Percentiles rank a stretch among this genome's conserved stretches.
Evolutionary conservation across 2,797 vertebrate species (phyloP).

Genomic region (Rallus crepitans): DNA sequence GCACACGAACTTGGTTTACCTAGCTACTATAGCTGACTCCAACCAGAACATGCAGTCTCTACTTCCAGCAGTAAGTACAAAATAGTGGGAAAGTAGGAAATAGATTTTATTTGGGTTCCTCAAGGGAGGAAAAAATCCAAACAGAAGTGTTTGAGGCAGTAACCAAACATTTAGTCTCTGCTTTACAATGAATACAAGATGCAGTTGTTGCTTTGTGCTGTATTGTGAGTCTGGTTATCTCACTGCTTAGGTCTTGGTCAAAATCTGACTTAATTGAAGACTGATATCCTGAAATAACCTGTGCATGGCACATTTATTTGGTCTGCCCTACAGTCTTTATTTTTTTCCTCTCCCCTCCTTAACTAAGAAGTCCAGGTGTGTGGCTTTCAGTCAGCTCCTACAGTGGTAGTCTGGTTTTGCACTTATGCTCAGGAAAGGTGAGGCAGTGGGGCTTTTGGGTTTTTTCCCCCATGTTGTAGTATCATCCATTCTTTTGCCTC

Average conservation of each 20-base stretch:
- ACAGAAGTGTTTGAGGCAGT: neutral
- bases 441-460: neutral
- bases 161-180: neutral
- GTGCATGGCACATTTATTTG: neutral
- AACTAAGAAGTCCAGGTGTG: neutral
- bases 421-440: accelerated
- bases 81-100: neutral
- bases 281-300: neutral
- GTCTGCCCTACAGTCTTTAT: neutral
- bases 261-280: neutral
- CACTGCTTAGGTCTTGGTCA: neutral
- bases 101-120: neutral
- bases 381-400: neutral
- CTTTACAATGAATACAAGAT: neutral
- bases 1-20: constrained; percentile 98
- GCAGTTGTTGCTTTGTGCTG: neutral
- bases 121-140: neutral
- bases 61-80: constrained; percentile 95
- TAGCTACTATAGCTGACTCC: constrained; percentile 99
- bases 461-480: neutral
- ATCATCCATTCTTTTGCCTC: neutral
- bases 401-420: neutral
- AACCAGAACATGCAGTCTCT: constrained; percentile 99
- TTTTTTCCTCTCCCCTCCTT: neutral
- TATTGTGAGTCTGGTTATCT: neutral